phyloP scores from a whole-genome alignment of 2,797 vertebrate genomes.

The Botia almorhae region DNA sequence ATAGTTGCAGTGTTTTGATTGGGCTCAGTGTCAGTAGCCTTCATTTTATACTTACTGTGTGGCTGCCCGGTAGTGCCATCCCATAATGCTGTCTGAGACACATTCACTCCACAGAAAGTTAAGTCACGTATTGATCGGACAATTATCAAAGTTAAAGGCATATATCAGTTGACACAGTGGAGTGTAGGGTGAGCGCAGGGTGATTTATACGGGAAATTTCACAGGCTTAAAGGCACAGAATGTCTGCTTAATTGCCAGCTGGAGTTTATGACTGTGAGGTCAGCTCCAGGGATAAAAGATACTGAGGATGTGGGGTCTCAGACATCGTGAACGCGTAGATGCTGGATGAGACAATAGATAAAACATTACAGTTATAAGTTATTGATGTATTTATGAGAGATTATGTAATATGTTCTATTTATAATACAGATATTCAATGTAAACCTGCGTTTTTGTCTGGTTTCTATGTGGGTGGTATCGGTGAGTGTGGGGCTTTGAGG shows the following conservation, averaged over 20 bases:
- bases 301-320: background rate
- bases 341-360: constrained; percentile 16
- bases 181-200: background rate
- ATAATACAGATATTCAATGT: constrained; percentile 51
- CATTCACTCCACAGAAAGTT: background rate
- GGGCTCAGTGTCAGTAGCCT: constrained; percentile 35
- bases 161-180: constrained; percentile 28
- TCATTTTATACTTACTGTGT: constrained; percentile 42
- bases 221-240: constrained; percentile 23
- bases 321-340: constrained; percentile 29
- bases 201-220: constrained; percentile 30
- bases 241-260: constrained; percentile 30
- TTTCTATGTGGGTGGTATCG: constrained; percentile 4
- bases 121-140: constrained; percentile 23
- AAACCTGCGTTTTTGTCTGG: constrained; percentile 11
- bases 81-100: constrained; percentile 24
- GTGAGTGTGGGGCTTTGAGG: background rate
- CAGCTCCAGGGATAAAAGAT: constrained; percentile 21
- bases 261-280: constrained; percentile 39
- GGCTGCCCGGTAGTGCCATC: constrained; percentile 5
- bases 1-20: constrained; percentile 45
- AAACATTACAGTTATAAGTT: constrained; percentile 31
- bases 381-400: constrained; percentile 40
- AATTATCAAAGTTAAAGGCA: constrained; percentile 33
- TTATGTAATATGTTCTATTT: constrained; percentile 44